Conservation (phyloP, 2,113 vertebrate genomes). For the Sus scrofa region T2T-Sscrofa CM000827.6:81565001-81565500, state of each 20-base stretch:
- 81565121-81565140: neutral
- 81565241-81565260: conserved; percentile 39
- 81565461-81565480: neutral
- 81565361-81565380: neutral
- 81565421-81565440: neutral
- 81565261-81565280: conserved; percentile 71
- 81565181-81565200: neutral
- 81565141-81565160: conserved; percentile 17
- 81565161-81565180: neutral
- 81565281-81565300: conserved; percentile 33
- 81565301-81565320: conserved; percentile 67
- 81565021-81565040: neutral
- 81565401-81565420: neutral
- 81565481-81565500: neutral
- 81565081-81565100: neutral
- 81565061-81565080: conserved; percentile 57
- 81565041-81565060: conserved; percentile 38
- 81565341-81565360: neutral
- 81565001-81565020: neutral
- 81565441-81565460: neutral
- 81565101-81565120: neutral
- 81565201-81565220: neutral
- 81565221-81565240: neutral
- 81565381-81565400: neutral
- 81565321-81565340: neutral